A percentile compares a stretch with the other conserved stretches of the same genome.
phyloP scores from a whole-genome alignment of 2,113 vertebrate species.

The Castor canadensis region DNA sequence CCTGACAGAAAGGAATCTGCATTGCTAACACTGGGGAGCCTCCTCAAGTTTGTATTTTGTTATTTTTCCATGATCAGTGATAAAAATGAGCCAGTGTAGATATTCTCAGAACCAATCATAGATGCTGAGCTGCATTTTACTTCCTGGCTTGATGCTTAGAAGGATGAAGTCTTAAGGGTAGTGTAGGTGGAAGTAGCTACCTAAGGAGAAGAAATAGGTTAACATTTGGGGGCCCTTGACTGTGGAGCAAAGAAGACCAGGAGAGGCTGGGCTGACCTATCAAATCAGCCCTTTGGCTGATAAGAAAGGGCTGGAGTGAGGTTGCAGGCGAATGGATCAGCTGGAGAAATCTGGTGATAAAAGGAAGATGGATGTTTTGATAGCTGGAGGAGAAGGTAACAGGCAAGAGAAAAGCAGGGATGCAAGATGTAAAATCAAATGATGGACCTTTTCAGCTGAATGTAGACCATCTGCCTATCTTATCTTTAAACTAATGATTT shows the following conservation, averaged over 20 bases:
- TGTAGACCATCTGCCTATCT: conserved; percentile 59
- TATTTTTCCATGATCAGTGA: neutral
- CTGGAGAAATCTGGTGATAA: conserved; percentile 38
- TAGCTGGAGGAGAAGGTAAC: conserved; percentile 42
- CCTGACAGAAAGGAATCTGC: neutral
- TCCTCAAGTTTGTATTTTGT: neutral
- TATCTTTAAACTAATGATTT: conserved; percentile 57
- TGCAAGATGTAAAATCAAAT: conserved; percentile 54
- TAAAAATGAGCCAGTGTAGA: neutral
- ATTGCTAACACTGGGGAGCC: neutral
- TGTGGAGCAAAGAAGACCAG: neutral
- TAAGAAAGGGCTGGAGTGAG: neutral
- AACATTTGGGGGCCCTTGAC: neutral
- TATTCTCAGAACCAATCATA: neutral
- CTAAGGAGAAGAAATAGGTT: neutral
- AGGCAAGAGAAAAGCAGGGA: conserved; percentile 51
- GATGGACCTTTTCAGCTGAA: conserved; percentile 51
- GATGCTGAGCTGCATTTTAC: neutral
- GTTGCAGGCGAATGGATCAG: neutral
- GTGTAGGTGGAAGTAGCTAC: neutral
- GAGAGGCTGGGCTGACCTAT: neutral
- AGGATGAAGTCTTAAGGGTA: neutral
- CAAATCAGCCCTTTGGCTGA: neutral
- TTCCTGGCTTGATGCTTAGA: neutral
- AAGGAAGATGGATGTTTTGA: neutral